These are phyloP conservation scores for Macrotis lagotis DNA, from an alignment of 2,113 vertebrate species.

Conservation along the genomic window DNA sequence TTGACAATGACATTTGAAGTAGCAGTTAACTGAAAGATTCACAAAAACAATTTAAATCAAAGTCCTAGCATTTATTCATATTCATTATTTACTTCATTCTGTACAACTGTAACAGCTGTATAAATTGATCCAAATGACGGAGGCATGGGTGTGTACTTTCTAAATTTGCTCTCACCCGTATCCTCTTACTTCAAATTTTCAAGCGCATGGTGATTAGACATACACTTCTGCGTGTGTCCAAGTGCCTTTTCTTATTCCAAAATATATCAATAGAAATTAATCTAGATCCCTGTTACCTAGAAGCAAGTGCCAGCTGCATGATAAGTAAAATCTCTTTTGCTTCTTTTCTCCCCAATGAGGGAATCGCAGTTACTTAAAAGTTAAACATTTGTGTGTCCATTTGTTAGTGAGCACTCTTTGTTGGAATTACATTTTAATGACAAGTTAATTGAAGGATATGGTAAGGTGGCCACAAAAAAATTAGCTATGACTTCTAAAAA, in stretches of 20 bases:
- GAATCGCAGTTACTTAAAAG: slow-evolving; percentile 35
- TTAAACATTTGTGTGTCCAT: slow-evolving; percentile 13
- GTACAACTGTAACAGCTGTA: neutral
- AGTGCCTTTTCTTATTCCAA: slow-evolving; percentile 32
- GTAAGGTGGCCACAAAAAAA: neutral
- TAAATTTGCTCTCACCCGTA: neutral
- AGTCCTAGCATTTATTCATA: slow-evolving; percentile 6
- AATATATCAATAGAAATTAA: neutral
- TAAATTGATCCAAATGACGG: neutral
- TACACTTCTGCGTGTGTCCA: neutral
- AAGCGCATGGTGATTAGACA: neutral
- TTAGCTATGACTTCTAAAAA: neutral
- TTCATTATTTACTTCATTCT: slow-evolving; percentile 19
- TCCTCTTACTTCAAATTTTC: slow-evolving; percentile 8
- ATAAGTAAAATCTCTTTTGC: slow-evolving; percentile 22
- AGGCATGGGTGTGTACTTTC: slow-evolving; percentile 9
- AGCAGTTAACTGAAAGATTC: slow-evolving; percentile 4
- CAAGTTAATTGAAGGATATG: slow-evolving; percentile 28
- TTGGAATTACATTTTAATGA: slow-evolving; percentile 25
- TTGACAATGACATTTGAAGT: slow-evolving; percentile 23
- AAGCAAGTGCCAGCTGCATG: neutral
- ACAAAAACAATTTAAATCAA: slow-evolving; percentile 23
- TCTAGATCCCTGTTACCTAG: neutral
- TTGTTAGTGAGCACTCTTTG: slow-evolving; percentile 24
- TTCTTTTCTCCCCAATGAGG: neutral